These are phyloP conservation scores for Lasioglossum marginatum DNA, from an alignment of 2,888 invertebrate genomes.

Conservation along the genomic window DNA sequence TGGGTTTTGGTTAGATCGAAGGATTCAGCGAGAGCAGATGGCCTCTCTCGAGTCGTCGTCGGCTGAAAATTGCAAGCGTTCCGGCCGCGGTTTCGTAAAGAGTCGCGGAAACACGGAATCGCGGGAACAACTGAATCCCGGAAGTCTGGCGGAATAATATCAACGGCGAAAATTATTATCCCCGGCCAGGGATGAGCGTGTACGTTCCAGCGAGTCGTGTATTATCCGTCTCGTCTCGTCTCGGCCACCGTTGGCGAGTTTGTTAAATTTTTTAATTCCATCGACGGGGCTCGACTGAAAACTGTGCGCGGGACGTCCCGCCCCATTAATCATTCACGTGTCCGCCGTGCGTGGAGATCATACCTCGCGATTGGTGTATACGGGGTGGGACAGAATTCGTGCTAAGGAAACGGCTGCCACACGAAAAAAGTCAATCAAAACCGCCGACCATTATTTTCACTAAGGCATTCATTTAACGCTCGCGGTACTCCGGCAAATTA, in stretches of 20 bases:
- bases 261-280: constrained; percentile 69
- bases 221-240: constrained; percentile 50
- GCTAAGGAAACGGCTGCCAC: not conserved
- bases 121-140: constrained; percentile 19
- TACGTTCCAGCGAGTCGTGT: constrained; percentile 18
- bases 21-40: constrained; percentile 30
- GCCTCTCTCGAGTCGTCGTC: constrained; percentile 6
- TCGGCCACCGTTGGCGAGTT: constrained; percentile 50
- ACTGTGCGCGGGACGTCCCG: constrained; percentile 40
- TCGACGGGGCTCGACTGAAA: constrained; percentile 49
- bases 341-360: constrained; percentile 58
- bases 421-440: not conserved
- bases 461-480: not conserved
- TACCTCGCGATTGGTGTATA: constrained; percentile 57
- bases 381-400: constrained; percentile 3
- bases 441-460: not conserved
- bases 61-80: constrained; percentile 38
- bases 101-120: constrained; percentile 46
- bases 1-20: not conserved
- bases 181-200: constrained; percentile 20
- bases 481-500: not conserved
- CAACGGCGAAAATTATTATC: constrained; percentile 63
- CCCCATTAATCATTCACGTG: constrained; percentile 65
- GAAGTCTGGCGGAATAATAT: constrained; percentile 48
- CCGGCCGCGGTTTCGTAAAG: constrained; percentile 16